Evolutionary conservation across 1,140 invertebrate species (phyloP), one percentile per base, ranked within the genome.

Genomic region (Calephelis virginiensis): DNA sequence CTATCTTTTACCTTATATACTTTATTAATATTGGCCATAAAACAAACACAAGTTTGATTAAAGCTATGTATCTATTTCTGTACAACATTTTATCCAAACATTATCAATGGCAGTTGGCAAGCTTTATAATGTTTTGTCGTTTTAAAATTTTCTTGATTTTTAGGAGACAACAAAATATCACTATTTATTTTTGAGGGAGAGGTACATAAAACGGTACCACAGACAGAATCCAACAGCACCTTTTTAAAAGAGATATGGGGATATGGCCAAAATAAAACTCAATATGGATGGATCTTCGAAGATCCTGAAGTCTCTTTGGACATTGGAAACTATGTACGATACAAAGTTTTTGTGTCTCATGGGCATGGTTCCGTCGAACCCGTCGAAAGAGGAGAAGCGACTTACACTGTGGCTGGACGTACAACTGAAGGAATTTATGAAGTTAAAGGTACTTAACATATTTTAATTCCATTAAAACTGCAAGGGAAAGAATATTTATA

Each of bases 181-280:
- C 28, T 56, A 11, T 37, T 56, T 56, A 12, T 56, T 12, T 56
- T 56, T 28, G 53, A 28, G 12, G 53, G 53, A 28, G 17, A 56
- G 28, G 28, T 56, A 28, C 17, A 28, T 12, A 17, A 28, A 10
- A 28, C 9, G 8, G 37, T 12, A 37, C 53, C 53, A 9, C 11
- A 37, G 17, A 14, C 53, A 56, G 53, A 56, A 0, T 56, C 53
- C 28, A 56, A 56, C 10, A 56, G 10, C 53, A 56, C 53, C 17
- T 56, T 56, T 28, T 28, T 28, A 12, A 56, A 12, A 56, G 53
- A 56, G 10, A 56, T 56, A 17, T 56, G 53, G 53, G 53, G 53
- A 28, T 56, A 56, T 37, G 53, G 53, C 11, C 53, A 56, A 37
- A 37, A 53, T 6, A 53, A 53, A 28, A 53, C 50, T 14, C 50